These are phyloP conservation scores for Hedya salicella DNA, from an alignment of 2,888 invertebrate genomes.

Conservation along the genomic window DNA sequence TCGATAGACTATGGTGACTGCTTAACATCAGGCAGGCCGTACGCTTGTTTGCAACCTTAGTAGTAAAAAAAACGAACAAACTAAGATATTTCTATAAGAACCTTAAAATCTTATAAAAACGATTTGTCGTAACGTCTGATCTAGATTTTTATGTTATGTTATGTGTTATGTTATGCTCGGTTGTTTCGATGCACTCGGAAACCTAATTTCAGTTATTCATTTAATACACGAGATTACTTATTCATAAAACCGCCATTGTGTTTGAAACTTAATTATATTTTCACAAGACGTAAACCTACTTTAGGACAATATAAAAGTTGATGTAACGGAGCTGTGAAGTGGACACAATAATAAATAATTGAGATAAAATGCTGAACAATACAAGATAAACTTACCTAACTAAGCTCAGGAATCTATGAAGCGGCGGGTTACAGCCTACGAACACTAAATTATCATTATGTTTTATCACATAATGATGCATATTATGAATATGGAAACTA, in stretches of 20 bases:
- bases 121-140: too few relatives aligned
- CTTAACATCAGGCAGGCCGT: too few relatives aligned
- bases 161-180: too few relatives aligned
- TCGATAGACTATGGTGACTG: too few relatives aligned
- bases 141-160: too few relatives aligned
- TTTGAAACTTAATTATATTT: background rate
- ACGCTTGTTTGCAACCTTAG: too few relatives aligned
- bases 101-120: too few relatives aligned
- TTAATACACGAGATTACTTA: background rate
- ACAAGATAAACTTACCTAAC: constrained; percentile 24
- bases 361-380: constrained; percentile 23
- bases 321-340: constrained; percentile 14
- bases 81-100: too few relatives aligned
- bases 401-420: constrained; percentile 32
- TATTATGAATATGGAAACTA: background rate
- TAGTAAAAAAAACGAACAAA: too few relatives aligned
- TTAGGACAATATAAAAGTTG: constrained; percentile 17
- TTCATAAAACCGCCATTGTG: background rate
- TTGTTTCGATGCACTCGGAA: too few relatives aligned
- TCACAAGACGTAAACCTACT: constrained; percentile 25
- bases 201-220: background rate
- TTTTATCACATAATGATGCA: constrained; percentile 9
- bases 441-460: background rate
- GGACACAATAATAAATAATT: constrained; percentile 3
- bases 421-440: constrained; percentile 25